These are phyloP conservation scores for Bombus terrestris DNA, from an alignment of 1,140 invertebrate species.

Conservation along the genomic window DNA sequence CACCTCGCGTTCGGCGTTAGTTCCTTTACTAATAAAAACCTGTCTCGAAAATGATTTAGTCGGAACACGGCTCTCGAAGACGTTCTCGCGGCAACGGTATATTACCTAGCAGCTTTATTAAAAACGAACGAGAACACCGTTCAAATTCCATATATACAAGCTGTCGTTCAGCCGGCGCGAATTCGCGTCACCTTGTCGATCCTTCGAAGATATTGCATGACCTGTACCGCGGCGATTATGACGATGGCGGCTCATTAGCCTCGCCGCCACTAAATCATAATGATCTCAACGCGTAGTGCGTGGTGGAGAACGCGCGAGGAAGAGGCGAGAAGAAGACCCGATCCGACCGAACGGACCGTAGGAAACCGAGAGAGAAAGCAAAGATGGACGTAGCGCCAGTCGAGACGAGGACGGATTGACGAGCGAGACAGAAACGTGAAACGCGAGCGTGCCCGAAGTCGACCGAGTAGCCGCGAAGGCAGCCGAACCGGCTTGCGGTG, in stretches of 20 bases:
- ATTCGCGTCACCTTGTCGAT: not conserved
- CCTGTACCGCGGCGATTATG: conserved; percentile 53
- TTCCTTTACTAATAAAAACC: conserved; percentile 27
- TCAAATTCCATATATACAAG: not conserved
- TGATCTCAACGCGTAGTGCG: conserved; percentile 39
- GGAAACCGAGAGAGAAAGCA: conserved; percentile 32
- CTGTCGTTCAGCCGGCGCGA: not conserved
- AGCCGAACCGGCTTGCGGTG: conserved; percentile 69
- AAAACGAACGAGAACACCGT: not conserved
- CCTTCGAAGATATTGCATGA: conserved; percentile 37
- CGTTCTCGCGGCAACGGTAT: not conserved
- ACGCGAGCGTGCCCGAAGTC: conserved; percentile 60
- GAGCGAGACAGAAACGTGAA: not conserved
- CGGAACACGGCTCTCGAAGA: not conserved
- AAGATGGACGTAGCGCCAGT: conserved; percentile 4
- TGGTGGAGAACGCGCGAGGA: conserved; percentile 14
- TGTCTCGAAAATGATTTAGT: not conserved
- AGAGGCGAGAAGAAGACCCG: conserved; percentile 22
- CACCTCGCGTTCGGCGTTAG: not conserved
- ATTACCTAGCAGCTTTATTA: conserved; percentile 18
- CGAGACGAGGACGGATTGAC: not conserved
- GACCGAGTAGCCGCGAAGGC: conserved; percentile 58
- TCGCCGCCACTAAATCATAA: conserved; percentile 71
- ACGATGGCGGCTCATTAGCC: conserved; percentile 73
- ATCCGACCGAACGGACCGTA: not conserved